Percentiles rank a stretch among this genome's conserved stretches.
These are phyloP conservation scores for Lagorchestes hirsutus DNA, from an alignment of 2,797 vertebrate genomes.

Conservation along the genomic window DNA sequence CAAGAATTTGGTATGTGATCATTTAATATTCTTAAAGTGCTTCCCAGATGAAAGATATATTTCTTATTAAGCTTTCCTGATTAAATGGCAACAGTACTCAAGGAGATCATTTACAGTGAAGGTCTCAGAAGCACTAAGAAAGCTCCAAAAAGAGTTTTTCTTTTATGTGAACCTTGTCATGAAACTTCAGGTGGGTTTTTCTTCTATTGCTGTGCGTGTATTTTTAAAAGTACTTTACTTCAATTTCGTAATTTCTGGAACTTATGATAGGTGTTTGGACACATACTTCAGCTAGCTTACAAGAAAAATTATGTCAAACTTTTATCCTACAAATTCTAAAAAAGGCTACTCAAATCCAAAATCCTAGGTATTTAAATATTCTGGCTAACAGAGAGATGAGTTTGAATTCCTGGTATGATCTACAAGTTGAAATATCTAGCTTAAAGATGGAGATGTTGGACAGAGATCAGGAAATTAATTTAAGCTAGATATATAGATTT, in stretches of 20 bases:
- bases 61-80: slow-evolving; percentile 67
- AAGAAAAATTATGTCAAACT: background rate
- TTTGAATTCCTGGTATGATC: background rate
- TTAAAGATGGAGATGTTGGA: background rate
- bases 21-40: slow-evolving; percentile 50
- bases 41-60: slow-evolving; percentile 48
- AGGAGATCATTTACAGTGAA: slow-evolving; percentile 44
- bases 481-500: background rate
- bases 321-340: background rate
- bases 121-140: slow-evolving; percentile 45
- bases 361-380: background rate
- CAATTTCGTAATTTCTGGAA: background rate
- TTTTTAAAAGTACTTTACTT: slow-evolving; percentile 44
- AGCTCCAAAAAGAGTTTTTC: slow-evolving; percentile 59
- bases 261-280: background rate
- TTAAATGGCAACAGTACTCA: slow-evolving; percentile 58
- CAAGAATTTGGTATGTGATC: slow-evolving; percentile 41
- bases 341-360: background rate
- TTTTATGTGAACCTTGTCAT: slow-evolving; percentile 49
- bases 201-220: background rate
- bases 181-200: slow-evolving; percentile 36
- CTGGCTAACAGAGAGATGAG: background rate
- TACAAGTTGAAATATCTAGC: background rate
- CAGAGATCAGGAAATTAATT: background rate
- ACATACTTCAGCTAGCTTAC: background rate